Evolutionary conservation across 2,113 vertebrate genomes (phyloP), one percentile per base, ranked within the genome.

Genomic region (Rhinoderma darwinii): DNA sequence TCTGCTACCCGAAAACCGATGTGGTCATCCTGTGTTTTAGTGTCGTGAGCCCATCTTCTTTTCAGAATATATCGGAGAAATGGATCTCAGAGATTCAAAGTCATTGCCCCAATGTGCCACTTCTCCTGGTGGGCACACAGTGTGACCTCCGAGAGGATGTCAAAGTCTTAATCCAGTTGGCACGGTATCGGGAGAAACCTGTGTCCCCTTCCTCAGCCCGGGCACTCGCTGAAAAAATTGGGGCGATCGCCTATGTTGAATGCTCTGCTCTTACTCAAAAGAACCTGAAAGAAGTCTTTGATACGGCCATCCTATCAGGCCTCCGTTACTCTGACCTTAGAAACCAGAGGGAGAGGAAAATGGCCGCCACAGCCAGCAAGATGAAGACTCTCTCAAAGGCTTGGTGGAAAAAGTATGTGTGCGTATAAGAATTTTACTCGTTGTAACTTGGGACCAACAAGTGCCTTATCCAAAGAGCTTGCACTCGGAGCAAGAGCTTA

Each of bases 321-420:
- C 90, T 96, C 68, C 90, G 92, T 22, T 91, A 94, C 18, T 90
- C 91, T 0, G 95, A 95, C 59, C 75, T 90, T 10, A 90, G 92
- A 8, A 91, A 84, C 0, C 91, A 93, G 61, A 88, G 92, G 79
- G 95, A 95, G 88, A 92, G 92, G 75, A 94, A 94, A 84, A 82
- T 87, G 86, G 94, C 95, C 41, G 94, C 91, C 88, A 94, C 95
- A 0, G 94, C 95, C 0, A 95, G 94, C 89, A 95, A 96, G 90
- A 94, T 96, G 95, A 96, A 94, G 92, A 95, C 92, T 89, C 94
- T 96, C 32, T 96, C 96, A 37, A 95, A 94, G 89, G 94, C 95
- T 66, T 96, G 96, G 96, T 96, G 96, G 96, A 96, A 94, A 90
- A 96, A 96, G 89, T 96, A 96, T 1, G 92, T 96, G 83, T 96